Percentiles rank a stretch among this genome's conserved stretches.
Conservation (phyloP, 2,797 vertebrate genomes). For the Trichosurus vulpecula region DNA sequence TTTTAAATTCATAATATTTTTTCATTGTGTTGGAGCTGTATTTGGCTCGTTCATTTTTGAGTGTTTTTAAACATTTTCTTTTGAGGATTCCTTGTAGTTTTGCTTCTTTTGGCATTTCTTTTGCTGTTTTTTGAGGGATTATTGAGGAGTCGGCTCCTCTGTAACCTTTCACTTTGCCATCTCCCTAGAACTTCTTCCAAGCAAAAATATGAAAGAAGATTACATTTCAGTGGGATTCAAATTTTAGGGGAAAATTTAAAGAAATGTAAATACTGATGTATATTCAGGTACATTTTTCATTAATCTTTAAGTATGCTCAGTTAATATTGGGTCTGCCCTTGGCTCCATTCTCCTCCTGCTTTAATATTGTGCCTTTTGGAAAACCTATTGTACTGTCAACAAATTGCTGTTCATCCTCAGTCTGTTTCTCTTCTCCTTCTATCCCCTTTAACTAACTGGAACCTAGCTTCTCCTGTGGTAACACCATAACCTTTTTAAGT, state of each 20-base stretch:
- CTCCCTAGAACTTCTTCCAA: background rate
- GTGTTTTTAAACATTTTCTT: background rate
- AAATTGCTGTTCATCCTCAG: background rate
- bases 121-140: conserved; percentile 2
- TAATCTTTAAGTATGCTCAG: background rate
- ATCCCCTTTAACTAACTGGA: background rate
- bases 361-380: background rate
- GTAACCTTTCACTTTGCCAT: background rate
- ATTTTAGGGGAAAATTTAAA: background rate
- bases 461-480: background rate
- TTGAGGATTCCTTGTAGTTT: background rate
- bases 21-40: background rate
- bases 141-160: background rate
- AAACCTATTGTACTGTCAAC: background rate
- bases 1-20: background rate
- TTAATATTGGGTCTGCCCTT: background rate
- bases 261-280: background rate
- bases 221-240: background rate
- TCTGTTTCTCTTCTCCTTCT: background rate
- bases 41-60: background rate
- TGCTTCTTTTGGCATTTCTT: background rate
- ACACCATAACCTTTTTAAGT: background rate
- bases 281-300: background rate
- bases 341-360: background rate
- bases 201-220: background rate